Conservation (phyloP, 2,113 vertebrate genomes). For the Dipodomys spectabilis region DNA sequence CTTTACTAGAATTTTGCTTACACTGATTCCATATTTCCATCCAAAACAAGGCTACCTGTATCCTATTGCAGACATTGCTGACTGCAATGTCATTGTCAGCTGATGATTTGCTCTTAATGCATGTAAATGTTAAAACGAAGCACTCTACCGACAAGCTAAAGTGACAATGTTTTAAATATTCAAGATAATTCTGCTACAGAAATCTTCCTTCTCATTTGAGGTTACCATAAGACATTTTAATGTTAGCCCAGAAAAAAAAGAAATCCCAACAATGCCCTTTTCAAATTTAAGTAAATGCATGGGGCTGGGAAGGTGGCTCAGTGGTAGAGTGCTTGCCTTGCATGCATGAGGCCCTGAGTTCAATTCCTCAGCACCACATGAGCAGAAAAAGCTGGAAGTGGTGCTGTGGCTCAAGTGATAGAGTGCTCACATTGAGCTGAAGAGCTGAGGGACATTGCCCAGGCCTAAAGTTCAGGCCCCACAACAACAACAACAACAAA, state of each 20-base stretch:
- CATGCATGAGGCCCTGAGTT: no score
- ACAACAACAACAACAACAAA: no score
- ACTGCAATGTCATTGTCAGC: background rate
- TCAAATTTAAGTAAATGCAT: constrained; percentile 34
- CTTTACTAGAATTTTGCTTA: background rate
- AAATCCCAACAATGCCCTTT: background rate
- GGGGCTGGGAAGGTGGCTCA: no score
- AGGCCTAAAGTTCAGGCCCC: no score
- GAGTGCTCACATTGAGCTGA: no score
- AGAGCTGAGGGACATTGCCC: no score
- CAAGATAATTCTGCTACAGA: constrained; percentile 13
- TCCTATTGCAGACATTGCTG: background rate
- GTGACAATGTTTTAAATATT: constrained; percentile 38
- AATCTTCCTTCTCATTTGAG: constrained; percentile 1
- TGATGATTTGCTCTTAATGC: background rate
- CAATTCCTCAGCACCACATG: no score
- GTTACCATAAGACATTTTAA: constrained; percentile 24
- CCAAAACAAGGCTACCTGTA: background rate
- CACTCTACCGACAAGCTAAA: background rate
- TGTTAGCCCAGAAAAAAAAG: background rate
- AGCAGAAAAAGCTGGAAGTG: no score
- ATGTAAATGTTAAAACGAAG: constrained; percentile 28
- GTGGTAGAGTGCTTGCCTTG: no score
- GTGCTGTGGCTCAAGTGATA: no score
- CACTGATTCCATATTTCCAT: background rate